Conservation (phyloP, 2,113 vertebrate species). For the Prietella phreatophila region DNA sequence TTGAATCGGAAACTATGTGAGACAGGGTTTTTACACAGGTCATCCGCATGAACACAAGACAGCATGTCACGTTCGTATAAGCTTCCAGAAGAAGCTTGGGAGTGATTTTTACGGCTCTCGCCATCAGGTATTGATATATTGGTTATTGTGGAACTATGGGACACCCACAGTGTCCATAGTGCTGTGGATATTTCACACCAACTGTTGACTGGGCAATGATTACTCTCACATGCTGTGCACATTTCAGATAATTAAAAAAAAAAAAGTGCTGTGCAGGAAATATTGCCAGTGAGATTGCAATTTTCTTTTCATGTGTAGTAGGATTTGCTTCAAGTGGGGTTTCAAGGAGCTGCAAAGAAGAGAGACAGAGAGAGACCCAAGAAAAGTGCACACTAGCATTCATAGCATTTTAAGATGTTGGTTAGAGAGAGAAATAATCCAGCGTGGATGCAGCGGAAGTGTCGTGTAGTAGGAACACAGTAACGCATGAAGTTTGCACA, state of each 20-base stretch:
- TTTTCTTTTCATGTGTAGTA: not conserved
- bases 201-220: not conserved
- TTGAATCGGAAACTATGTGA: no score
- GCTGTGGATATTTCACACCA: not conserved
- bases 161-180: not conserved
- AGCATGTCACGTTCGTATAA: not conserved
- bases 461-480: not conserved
- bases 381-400: not conserved
- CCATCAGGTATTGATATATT: not conserved
- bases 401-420: not conserved
- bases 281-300: not conserved
- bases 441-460: not conserved
- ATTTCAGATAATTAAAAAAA: not conserved
- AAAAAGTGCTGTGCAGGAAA: not conserved
- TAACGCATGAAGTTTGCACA: slow-evolving; percentile 21
- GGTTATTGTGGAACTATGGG: not conserved
- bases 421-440: not conserved
- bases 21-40: no score
- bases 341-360: no score
- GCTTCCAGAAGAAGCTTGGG: not conserved
- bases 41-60: not conserved
- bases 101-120: not conserved
- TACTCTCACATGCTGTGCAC: not conserved
- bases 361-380: not conserved
- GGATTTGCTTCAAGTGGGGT: not conserved